A percentile compares a stretch with the other conserved stretches of the same genome.
Evolutionary conservation across 2,797 vertebrate species (phyloP).

Genomic region (Cynodonichthys magdalenae): DNA sequence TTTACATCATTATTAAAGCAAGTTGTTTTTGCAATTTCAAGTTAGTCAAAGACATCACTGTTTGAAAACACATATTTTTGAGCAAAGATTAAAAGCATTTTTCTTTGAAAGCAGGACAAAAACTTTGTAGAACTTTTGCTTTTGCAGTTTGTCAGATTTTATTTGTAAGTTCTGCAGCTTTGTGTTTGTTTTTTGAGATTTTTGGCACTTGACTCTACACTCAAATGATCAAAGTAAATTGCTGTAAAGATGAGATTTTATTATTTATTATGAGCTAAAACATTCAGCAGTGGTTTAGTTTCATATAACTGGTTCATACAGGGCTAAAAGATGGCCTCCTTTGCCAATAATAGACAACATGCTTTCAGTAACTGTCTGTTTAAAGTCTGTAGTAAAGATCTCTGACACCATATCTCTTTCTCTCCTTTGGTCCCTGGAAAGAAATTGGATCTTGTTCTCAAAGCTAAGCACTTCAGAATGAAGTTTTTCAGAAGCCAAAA

Average conservation of each 20-base stretch:
- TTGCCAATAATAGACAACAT: conserved; percentile 46
- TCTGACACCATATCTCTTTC: conserved; percentile 56
- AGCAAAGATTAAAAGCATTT: conserved; percentile 13
- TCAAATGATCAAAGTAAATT: conserved; percentile 13
- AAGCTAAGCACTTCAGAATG: conserved; percentile 79
- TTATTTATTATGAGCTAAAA: conserved; percentile 25
- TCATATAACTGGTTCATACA: conserved; percentile 31
- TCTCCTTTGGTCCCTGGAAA: conserved; percentile 57
- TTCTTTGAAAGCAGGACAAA: conserved; percentile 28
- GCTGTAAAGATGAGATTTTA: conserved; percentile 19
- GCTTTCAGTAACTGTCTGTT: conserved; percentile 49
- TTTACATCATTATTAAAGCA: conserved; percentile 24
- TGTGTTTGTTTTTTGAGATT: conserved; percentile 9
- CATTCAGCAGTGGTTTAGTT: conserved; percentile 34
- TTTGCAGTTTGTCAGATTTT: conserved; percentile 25
- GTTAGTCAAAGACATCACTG: conserved; percentile 32
- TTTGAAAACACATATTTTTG: conserved; percentile 48
- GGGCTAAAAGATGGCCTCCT: conserved; percentile 38
- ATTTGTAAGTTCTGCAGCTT: conserved; percentile 10
- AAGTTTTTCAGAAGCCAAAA: conserved; percentile 78
- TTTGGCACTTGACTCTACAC: conserved; percentile 13
- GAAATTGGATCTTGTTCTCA: conserved; percentile 76
- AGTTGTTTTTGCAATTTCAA: conserved; percentile 16
- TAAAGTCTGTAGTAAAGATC: conserved; percentile 62
- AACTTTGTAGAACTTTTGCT: conserved; percentile 39